Conservation (phyloP, 2,797 vertebrate genomes). For the Pyrrhura leucotis region DNA sequence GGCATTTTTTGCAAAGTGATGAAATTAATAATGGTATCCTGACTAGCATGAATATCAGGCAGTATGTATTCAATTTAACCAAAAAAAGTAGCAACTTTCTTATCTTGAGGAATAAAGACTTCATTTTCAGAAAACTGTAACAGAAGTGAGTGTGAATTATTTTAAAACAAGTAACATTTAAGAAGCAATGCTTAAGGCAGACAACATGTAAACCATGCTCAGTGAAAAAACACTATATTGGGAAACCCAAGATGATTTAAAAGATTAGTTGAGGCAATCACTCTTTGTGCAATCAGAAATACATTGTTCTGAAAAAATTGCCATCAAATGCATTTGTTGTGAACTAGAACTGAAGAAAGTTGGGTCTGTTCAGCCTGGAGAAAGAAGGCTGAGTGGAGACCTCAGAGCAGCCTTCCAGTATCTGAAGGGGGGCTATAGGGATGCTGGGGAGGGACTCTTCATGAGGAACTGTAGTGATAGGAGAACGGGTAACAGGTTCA, state of each 20-base stretch:
- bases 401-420: neutral
- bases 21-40: neutral
- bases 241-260: neutral
- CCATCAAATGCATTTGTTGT: neutral
- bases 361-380: neutral
- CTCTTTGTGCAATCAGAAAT: constrained; percentile 15
- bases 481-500: too few species aligned
- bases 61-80: neutral
- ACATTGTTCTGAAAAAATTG: constrained; percentile 20
- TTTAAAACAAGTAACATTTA: neutral
- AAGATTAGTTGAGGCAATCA: neutral
- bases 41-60: neutral
- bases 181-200: neutral
- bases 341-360: neutral
- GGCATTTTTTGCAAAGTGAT: neutral
- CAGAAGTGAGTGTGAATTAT: neutral
- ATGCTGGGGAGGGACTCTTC: too few species aligned
- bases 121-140: neutral
- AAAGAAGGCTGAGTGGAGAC: neutral
- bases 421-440: too few species aligned
- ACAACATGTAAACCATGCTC: neutral
- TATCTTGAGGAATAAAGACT: neutral
- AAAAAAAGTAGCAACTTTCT: neutral
- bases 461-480: too few species aligned
- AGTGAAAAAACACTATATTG: neutral